Evolutionary conservation across 2,888 invertebrate genomes (phyloP), one percentile per base, ranked within the genome.

Genomic region (Encarsia formosa): DNA sequence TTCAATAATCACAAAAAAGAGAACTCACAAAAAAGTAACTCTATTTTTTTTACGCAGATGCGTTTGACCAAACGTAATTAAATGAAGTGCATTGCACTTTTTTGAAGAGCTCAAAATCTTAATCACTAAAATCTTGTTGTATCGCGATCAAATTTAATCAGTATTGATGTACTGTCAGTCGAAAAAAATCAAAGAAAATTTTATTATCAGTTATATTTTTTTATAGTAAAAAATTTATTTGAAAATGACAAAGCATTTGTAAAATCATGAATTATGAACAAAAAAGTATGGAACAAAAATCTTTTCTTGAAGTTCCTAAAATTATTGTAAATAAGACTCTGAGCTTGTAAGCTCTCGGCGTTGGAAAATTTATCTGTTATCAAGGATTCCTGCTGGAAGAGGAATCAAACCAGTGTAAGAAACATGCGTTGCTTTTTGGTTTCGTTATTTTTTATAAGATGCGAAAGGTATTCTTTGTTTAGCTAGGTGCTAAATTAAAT

Each of bases 11-110:
- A 31, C 4, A 42, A 8, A 38, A 15, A 15, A 29, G 22, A 5
- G 11, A n/a, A 49, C 40, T 11, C 40, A 47, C 37, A 39, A 23
- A 5, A 15, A 39, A 46, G 35, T 48, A 29, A 51, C 34, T 50
- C 40, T 52, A 55, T 55, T 55, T 56, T 56, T n/a, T 56, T 52
- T 52, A 56, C 20, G 39, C 52, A 52, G 39, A 45, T 15, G 32
- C 41, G 38, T 55, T 35, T 48, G 48, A 55, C 41, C 48, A 38
- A 51, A 42, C 31, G 26, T 34, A 15, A 52, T 49, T 37, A 29
- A 20, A 23, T 39, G 31, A 46, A 46, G 52, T 19, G 15, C 26
- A 31, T 41, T 18, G 48, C 48, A 47, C 41, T 47, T 38, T 38
- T 45, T 51, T 41, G 15, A 31, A 41, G 47, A 55, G 47, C 55